Evolutionary conservation across 2,888 invertebrate species (phyloP).

Genomic region (Chirona hameri): DNA sequence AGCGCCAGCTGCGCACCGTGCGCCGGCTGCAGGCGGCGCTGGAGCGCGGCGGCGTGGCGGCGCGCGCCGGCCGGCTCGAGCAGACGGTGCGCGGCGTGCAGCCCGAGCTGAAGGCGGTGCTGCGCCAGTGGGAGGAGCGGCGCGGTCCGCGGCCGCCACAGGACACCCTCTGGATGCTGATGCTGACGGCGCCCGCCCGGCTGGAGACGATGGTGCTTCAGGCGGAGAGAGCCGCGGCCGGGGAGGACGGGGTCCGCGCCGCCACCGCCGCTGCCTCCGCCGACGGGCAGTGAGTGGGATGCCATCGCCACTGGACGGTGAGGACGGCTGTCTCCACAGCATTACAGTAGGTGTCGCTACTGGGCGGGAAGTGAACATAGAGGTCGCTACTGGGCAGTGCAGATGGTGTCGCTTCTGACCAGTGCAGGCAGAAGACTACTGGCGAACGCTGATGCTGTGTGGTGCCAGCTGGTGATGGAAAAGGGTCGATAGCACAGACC

Average conservation of each 20-base stretch:
- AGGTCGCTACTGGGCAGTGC: too few species aligned
- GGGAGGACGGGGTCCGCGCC: background rate
- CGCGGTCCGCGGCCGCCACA: background rate
- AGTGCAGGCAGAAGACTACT: too few species aligned
- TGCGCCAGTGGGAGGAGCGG: constrained; percentile 24
- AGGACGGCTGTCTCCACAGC: too few species aligned
- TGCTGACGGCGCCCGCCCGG: constrained; percentile 3
- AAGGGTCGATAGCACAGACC: too few species aligned
- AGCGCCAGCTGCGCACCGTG: background rate
- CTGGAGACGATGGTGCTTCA: background rate
- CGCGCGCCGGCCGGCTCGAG: background rate
- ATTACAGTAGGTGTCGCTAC: too few species aligned
- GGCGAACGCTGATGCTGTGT: too few species aligned
- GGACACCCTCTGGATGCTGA: constrained; percentile 11
- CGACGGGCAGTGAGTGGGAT: too few species aligned
- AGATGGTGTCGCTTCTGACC: too few species aligned
- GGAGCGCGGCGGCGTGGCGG: background rate
- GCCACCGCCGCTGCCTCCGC: constrained; percentile 39
- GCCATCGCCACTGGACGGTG: too few species aligned
- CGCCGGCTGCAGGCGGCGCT: constrained; percentile 32
- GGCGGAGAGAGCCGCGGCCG: background rate
- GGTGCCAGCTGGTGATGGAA: too few species aligned
- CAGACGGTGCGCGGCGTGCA: background rate
- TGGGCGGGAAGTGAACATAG: too few species aligned
- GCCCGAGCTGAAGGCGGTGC: constrained; percentile 22